These are phyloP conservation scores for Ictidomys tridecemlineatus DNA, from an alignment of 2,113 vertebrate species.

Conservation along the genomic window DNA sequence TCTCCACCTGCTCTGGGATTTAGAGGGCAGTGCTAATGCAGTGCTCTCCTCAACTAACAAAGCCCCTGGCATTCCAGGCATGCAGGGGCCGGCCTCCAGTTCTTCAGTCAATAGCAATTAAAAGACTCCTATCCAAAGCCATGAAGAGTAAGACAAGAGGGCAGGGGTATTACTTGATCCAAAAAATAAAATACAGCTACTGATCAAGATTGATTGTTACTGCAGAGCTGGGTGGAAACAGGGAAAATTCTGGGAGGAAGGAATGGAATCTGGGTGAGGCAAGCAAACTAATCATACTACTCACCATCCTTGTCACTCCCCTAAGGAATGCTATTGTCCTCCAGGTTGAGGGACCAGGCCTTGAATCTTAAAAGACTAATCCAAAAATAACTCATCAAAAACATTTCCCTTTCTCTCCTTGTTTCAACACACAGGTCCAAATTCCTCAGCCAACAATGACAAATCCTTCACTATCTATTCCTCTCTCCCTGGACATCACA, in stretches of 20 bases:
- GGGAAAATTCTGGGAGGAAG: constrained; percentile 65
- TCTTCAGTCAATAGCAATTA: constrained; percentile 73
- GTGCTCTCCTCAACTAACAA: constrained; percentile 72
- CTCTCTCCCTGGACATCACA: not conserved
- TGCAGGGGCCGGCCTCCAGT: constrained; percentile 73
- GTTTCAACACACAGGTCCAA: constrained; percentile 44
- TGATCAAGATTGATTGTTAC: constrained; percentile 58
- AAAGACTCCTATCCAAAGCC: constrained; percentile 64
- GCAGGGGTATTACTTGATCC: constrained; percentile 65
- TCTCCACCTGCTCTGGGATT: constrained; percentile 81
- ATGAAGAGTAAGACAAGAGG: constrained; percentile 68
- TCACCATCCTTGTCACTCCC: constrained; percentile 31
- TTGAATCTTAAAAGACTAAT: not conserved
- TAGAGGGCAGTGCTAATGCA: constrained; percentile 67
- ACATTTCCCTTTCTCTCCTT: constrained; percentile 48
- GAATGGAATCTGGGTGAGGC: constrained; percentile 75
- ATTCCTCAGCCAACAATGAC: constrained; percentile 48
- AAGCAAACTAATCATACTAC: constrained; percentile 28
- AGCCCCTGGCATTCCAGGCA: constrained; percentile 79
- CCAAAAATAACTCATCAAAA: constrained; percentile 66
- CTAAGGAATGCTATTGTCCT: constrained; percentile 54
- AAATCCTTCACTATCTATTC: not conserved
- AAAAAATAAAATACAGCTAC: constrained; percentile 50
- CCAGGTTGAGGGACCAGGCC: constrained; percentile 16
- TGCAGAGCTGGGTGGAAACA: constrained; percentile 66